phyloP scores from a whole-genome alignment of 2,797 vertebrate genomes.

The Acanthurus tractus region DNA sequence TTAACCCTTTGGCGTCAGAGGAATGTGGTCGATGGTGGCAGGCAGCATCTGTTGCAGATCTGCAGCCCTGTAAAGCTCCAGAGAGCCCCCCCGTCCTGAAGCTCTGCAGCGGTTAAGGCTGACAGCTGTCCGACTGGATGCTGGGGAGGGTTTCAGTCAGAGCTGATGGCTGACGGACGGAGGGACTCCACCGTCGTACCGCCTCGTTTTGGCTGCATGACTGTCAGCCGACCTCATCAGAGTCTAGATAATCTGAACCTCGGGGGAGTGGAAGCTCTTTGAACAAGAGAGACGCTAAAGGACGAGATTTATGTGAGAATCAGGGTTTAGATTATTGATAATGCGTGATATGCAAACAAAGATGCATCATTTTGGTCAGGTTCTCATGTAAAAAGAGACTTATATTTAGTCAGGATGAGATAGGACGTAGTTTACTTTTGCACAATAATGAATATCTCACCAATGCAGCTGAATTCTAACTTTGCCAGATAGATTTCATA shows the following conservation, averaged over 20 bases:
- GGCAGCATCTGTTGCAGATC: conserved; percentile 72
- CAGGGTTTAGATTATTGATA: conserved; percentile 15
- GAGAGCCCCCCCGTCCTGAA: conserved; percentile 59
- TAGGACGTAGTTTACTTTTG: not conserved
- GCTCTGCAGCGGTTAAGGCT: conserved; percentile 30
- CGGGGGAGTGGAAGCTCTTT: conserved; percentile 18
- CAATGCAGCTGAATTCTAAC: not conserved
- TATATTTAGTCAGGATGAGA: not conserved
- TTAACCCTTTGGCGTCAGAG: conserved; percentile 63
- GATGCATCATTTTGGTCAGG: not conserved
- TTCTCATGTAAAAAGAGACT: not conserved
- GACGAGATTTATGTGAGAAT: conserved; percentile 1
- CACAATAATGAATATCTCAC: not conserved
- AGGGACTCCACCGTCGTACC: conserved; percentile 19
- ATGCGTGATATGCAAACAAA: conserved; percentile 14
- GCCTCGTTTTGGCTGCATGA: conserved; percentile 13
- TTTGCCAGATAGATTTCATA: not conserved
- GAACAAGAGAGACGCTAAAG: conserved; percentile 12
- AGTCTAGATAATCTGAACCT: conserved; percentile 30
- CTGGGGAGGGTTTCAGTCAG: conserved; percentile 51
- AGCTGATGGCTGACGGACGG: conserved; percentile 52
- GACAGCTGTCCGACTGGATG: conserved; percentile 61
- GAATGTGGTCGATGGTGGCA: conserved; percentile 57
- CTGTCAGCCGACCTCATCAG: conserved; percentile 41
- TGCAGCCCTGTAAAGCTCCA: conserved; percentile 62